Evolutionary conservation across 2,888 invertebrate genomes (phyloP).

Genomic region (Amiota communis): DNA sequence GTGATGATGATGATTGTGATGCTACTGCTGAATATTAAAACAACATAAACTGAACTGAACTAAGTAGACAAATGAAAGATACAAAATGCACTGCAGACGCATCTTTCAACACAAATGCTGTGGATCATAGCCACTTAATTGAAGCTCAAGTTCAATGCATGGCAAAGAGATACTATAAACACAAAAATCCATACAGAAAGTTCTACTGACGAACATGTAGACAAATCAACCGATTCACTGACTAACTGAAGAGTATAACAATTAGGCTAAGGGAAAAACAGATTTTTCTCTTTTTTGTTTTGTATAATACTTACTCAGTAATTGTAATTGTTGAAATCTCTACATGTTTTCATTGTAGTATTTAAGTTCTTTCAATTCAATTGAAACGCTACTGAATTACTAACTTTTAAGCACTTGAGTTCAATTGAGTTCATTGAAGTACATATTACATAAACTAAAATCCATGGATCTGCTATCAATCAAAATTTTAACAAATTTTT

Average conservation of each 20-base stretch:
- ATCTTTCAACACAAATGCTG: slow-evolving; percentile 32
- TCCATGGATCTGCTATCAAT: background rate
- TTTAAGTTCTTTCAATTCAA: too few relatives aligned
- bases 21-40: slow-evolving; percentile 23
- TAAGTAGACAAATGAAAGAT: background rate
- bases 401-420: background rate
- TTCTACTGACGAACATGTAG: background rate
- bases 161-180: background rate
- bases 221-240: background rate
- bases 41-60: background rate
- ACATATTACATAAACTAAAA: background rate
- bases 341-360: too few relatives aligned
- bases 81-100: slow-evolving; percentile 8
- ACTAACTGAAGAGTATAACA: background rate
- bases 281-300: background rate
- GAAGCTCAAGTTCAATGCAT: slow-evolving; percentile 31
- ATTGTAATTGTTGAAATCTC: too few relatives aligned
- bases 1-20: slow-evolving; percentile 12
- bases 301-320: background rate
- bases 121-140: slow-evolving; percentile 10
- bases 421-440: slow-evolving; percentile 10
- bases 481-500: too few relatives aligned
- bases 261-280: too few relatives aligned
- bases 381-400: background rate
- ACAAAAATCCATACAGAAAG: background rate